Base-by-base conservation (phyloP, 2,888 invertebrate genomes). In the Lathronympha strigana region DNA sequence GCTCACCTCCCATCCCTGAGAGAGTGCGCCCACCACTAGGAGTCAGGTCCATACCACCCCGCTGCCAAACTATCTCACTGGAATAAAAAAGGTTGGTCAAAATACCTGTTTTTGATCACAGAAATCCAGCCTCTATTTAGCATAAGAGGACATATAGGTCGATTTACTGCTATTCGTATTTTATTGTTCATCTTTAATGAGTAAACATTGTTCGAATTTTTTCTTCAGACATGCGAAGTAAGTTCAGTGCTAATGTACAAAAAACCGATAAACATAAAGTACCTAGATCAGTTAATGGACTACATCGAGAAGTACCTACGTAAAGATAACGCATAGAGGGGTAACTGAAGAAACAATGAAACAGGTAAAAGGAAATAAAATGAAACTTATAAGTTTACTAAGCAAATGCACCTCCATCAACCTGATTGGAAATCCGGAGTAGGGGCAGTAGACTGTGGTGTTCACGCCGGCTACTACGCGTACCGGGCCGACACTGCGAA, bases 371-470 rank as follows among this genome's bases (percentile, higher is more conserved):
- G 61, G 72, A 83, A 83, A 72, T 72, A 76, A 85, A 86, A 82
- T 73, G 85, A 85, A 90, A 91, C 91, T 90, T 87, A 90, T 90
- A 89, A 85, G 84, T 84, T 89, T 86, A 90, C 90, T 90, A 90
- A 87, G 83, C 89, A 91, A 91, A 91, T 91, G 91, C 91, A 92
- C 91, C 91, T 91, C 91, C 90, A 91, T 90, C 91, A 91, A 92
- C 92, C 92, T 92, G 86, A 97, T 95, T 76, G 97, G 97, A 92
- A 96, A 97, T 79, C 97, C 97, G 64, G 97, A 95, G 87, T 96
- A 97, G 70, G 97, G 97, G 86, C 97, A 97, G 81, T 94, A 94
- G 79, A 97, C 93, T 74, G 94, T 94, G 68, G 96, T 93, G 86
- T 95, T 95, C 76, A 94, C 93, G 53, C 96, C 96, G 40, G 97